A percentile compares a stretch with the other conserved stretches of the same genome.
Conservation (phyloP, 2,888 invertebrate species). For the Polymixis flavicincta region DNA sequence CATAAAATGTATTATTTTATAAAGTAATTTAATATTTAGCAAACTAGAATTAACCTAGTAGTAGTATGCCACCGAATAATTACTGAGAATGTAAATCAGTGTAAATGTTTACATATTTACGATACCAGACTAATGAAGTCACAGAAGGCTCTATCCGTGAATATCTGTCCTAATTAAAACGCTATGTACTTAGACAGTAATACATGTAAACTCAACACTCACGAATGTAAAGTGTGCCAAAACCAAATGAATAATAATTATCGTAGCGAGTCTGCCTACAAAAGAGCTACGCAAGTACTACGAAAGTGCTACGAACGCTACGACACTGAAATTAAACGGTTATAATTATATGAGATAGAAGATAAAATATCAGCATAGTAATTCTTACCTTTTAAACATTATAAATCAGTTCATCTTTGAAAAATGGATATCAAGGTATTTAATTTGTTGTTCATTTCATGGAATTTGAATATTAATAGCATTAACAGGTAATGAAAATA, state of each 20-base stretch:
- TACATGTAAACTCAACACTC: constrained; percentile 32
- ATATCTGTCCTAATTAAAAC: constrained; percentile 41
- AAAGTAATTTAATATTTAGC: too few relatives aligned
- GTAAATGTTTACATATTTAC: constrained; percentile 40
- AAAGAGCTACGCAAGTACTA: constrained; percentile 35
- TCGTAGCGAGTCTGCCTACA: constrained; percentile 43
- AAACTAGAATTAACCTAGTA: neutral
- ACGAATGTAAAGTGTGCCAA: constrained; percentile 29
- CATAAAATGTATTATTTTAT: too few relatives aligned
- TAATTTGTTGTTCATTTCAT: constrained; percentile 42
- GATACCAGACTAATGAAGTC: constrained; percentile 42
- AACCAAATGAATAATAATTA: constrained; percentile 48
- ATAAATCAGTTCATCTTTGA: constrained; percentile 14
- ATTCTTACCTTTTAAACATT: constrained; percentile 4
- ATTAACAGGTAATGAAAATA: constrained; percentile 61
- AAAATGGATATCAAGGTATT: constrained; percentile 12
- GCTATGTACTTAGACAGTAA: constrained; percentile 18
- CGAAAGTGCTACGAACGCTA: constrained; percentile 25
- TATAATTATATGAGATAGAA: neutral
- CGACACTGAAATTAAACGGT: constrained; percentile 15
- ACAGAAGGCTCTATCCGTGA: constrained; percentile 15
- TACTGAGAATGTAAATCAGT: constrained; percentile 14
- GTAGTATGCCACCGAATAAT: constrained; percentile 4
- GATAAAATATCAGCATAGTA: neutral
- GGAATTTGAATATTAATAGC: constrained; percentile 56